phyloP scores from a whole-genome alignment of 2,797 vertebrate genomes.

The Danio choprae region DNA sequence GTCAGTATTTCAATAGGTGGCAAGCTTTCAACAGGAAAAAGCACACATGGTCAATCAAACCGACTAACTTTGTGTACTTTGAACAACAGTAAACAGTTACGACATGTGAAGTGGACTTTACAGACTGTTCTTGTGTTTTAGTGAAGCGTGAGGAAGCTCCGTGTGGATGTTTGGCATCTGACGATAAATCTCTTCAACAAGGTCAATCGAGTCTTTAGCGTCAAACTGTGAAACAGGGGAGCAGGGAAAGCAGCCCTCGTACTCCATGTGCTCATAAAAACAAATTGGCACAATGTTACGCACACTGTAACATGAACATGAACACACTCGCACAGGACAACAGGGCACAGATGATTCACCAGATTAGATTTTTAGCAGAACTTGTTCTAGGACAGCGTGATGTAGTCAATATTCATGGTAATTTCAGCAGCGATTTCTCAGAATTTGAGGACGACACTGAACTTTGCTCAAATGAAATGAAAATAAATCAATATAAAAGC shows the following conservation, averaged over 20 bases:
- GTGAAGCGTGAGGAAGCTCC: not conserved
- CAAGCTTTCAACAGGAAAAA: not conserved
- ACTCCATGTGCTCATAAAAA: slow-evolving; percentile 43
- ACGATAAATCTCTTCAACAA: slow-evolving; percentile 3
- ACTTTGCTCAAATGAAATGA: too few relatives aligned
- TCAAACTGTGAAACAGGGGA: slow-evolving; percentile 12
- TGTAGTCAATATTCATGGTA: not conserved
- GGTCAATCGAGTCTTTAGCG: not conserved
- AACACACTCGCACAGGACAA: not conserved
- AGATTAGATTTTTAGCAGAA: not conserved
- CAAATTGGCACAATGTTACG: not conserved
- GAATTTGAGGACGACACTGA: too few relatives aligned
- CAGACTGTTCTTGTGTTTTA: not conserved
- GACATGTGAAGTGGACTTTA: not conserved
- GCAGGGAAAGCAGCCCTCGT: not conserved
- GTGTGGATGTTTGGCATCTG: not conserved
- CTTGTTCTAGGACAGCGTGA: not conserved
- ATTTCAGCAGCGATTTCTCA: not conserved
- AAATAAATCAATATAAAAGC: too few relatives aligned
- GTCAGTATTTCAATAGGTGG: not conserved
- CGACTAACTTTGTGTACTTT: not conserved
- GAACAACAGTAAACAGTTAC: not conserved
- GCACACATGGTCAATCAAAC: not conserved
- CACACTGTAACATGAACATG: not conserved
- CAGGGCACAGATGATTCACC: too few relatives aligned